Conservation (phyloP, 2,888 invertebrate species). For the Hanleya hanleyi region DNA sequence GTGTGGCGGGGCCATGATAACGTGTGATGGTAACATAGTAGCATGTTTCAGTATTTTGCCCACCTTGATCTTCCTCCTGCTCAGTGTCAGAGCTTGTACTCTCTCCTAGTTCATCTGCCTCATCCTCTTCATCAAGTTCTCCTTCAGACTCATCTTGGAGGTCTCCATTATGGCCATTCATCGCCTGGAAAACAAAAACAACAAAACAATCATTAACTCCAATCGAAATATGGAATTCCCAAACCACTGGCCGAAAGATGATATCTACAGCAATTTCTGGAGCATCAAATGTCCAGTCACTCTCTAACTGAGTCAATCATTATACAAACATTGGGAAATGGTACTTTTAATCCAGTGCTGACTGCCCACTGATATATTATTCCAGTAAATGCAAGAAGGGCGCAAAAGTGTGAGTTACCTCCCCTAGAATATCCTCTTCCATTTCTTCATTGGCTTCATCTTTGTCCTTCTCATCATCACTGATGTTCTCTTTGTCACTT, state of each 20-base stretch:
- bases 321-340: no score
- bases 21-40: neutral
- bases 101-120: constrained; percentile 41
- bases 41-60: neutral
- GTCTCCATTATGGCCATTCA: constrained; percentile 73
- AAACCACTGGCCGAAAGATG: no score
- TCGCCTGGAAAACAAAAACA: no score
- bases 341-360: no score
- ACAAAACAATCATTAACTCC: no score
- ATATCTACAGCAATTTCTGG: no score
- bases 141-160: constrained; percentile 52
- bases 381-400: no score
- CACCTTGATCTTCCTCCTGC: neutral
- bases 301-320: no score
- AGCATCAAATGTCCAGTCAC: no score
- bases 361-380: no score
- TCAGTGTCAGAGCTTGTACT: neutral
- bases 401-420: constrained; percentile 65
- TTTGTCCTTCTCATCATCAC: constrained; percentile 54
- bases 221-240: no score
- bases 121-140: constrained; percentile 57
- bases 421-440: constrained; percentile 64
- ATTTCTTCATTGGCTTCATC: constrained; percentile 45
- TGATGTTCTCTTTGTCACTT: constrained; percentile 73
- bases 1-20: no score